Evolutionary conservation across 2,113 vertebrate species (phyloP).

Genomic region (Cyphomyrus discorhynchus): DNA sequence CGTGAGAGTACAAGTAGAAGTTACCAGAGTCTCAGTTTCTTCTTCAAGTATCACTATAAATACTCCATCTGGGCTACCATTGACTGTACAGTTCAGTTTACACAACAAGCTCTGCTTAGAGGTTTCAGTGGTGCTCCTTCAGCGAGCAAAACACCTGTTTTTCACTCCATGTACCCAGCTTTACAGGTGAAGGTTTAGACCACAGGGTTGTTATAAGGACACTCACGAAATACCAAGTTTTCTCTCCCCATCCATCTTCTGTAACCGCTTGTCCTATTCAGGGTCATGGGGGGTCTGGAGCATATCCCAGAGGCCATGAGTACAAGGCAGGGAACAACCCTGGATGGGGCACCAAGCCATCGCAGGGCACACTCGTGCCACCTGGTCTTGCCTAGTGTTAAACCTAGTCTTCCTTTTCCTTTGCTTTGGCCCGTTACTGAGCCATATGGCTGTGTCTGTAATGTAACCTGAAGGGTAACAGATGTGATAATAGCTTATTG

Average conservation of each 20-base stretch:
- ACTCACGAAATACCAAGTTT: not conserved
- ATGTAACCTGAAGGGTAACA: not conserved
- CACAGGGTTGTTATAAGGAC: not conserved
- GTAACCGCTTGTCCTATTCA: not conserved
- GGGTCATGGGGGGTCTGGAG: not conserved
- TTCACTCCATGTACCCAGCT: not conserved
- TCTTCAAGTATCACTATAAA: not conserved
- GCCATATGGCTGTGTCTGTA: not conserved
- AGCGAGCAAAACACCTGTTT: not conserved
- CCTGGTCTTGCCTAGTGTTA: not conserved
- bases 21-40: not conserved
- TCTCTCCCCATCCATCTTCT: not conserved
- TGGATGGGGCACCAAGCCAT: not conserved
- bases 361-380: too few relatives aligned
- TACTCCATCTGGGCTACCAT: not conserved
- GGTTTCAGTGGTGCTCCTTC: not conserved
- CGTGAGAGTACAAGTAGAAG: not conserved
- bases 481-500: not conserved
- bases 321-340: not conserved
- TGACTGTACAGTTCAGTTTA: not conserved
- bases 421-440: not conserved
- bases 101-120: not conserved
- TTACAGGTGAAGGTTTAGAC: not conserved
- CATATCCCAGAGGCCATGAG: not conserved
- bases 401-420: not conserved